A percentile compares a stretch with the other conserved stretches of the same genome.
These are phyloP conservation scores for Corythaeola cristata DNA, from an alignment of 2,113 vertebrate genomes.

Conservation along the genomic window DNA sequence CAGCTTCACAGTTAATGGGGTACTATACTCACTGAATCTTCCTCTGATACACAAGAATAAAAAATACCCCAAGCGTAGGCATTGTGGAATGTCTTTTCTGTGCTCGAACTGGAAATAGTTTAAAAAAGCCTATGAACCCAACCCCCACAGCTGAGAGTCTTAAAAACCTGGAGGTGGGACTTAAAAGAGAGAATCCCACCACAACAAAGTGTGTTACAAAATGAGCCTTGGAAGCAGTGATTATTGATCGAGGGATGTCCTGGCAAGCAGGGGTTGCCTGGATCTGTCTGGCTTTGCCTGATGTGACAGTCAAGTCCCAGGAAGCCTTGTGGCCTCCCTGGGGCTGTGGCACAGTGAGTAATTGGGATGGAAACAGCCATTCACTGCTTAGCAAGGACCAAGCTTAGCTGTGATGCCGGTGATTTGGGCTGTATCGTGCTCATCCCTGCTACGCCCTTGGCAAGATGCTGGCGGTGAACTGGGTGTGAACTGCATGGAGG, in stretches of 20 bases:
- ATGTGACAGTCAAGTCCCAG: background rate
- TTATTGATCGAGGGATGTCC: background rate
- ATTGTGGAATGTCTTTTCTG: background rate
- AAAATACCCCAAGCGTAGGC: background rate
- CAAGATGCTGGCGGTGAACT: fast-evolving
- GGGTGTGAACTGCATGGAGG: background rate
- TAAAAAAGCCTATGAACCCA: background rate
- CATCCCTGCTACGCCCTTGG: background rate
- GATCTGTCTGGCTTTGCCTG: background rate
- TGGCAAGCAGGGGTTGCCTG: background rate
- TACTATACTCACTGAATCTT: background rate
- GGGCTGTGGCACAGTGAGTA: background rate
- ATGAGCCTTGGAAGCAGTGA: background rate
- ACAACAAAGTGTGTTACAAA: background rate
- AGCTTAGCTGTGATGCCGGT: background rate
- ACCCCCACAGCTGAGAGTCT: background rate
- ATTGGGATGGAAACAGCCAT: background rate
- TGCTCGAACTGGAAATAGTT: background rate
- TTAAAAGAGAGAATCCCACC: background rate
- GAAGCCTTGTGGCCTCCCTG: fast-evolving
- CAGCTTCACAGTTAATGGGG: background rate
- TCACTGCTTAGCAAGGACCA: background rate
- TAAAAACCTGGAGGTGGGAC: background rate
- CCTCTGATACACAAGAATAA: background rate
- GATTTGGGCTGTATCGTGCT: background rate